Evolutionary conservation across 2,888 invertebrate species (phyloP).

Genomic region (Frankliniella intonsa): DNA sequence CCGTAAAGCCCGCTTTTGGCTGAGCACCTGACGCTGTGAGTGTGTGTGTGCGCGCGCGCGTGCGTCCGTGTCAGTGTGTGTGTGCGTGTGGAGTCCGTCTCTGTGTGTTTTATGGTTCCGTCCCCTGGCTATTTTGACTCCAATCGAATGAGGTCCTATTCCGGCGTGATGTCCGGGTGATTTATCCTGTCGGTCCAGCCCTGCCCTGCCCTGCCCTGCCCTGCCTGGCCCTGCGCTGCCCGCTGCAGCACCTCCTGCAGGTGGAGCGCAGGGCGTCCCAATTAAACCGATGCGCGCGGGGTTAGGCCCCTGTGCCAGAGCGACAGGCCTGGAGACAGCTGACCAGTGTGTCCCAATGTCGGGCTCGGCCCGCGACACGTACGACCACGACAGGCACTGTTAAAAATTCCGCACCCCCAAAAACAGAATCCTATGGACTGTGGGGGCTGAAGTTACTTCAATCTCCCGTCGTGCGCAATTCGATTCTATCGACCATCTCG

Average conservation of each 20-base stretch:
- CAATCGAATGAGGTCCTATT: conserved; percentile 13
- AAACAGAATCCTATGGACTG: no score
- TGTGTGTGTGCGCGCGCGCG: not conserved
- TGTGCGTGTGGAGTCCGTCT: not conserved
- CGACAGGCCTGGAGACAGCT: not conserved
- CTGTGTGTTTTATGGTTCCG: conserved; percentile 13
- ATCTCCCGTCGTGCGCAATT: no score
- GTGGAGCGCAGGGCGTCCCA: not conserved
- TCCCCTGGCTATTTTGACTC: conserved; percentile 11
- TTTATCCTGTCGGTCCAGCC: not conserved
- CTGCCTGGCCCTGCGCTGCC: not conserved
- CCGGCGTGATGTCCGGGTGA: not conserved
- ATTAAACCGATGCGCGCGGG: not conserved
- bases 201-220: no score
- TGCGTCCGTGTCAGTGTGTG: not conserved
- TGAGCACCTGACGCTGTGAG: not conserved
- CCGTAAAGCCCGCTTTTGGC: no score
- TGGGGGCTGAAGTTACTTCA: no score
- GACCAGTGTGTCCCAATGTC: no score
- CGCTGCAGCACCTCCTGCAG: no score
- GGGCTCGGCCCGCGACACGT: no score
- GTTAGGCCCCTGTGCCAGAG: not conserved
- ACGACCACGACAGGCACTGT: no score
- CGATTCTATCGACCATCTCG: no score
- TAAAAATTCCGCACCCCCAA: no score